Evolutionary conservation across 2,113 vertebrate genomes (phyloP).

Genomic region (Aplodontia rufa): DNA sequence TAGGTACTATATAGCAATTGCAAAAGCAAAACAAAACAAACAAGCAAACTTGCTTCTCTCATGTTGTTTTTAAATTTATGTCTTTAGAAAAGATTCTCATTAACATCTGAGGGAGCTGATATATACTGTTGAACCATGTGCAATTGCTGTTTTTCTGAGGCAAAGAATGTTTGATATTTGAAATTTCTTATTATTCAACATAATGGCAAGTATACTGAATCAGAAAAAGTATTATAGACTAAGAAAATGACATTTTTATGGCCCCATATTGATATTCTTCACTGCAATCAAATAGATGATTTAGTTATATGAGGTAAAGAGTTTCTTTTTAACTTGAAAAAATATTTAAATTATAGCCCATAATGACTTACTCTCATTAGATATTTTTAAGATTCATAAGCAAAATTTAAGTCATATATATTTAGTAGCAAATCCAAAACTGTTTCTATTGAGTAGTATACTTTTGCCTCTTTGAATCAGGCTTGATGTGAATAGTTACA

Average conservation of each 20-base stretch:
- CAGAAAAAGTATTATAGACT: neutral
- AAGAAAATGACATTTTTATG: neutral
- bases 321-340: neutral
- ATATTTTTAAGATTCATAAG: slow-evolving; percentile 16
- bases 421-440: neutral
- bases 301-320: neutral
- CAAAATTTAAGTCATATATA: neutral
- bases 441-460: neutral
- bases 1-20: too few relatives aligned
- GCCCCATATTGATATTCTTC: neutral
- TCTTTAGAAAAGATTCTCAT: neutral
- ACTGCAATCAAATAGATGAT: neutral
- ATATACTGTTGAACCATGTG: neutral
- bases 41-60: neutral
- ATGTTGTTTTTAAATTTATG: neutral
- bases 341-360: neutral
- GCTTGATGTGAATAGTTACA: neutral
- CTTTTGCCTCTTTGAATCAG: neutral
- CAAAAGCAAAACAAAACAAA: neutral
- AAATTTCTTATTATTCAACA: neutral
- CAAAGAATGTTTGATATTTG: neutral
- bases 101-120: neutral
- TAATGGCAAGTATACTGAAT: neutral
- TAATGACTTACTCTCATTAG: neutral
- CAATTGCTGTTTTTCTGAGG: neutral